Conservation (phyloP, 1,140 invertebrate genomes). For the Zaprionus kolodkinae region DNA sequence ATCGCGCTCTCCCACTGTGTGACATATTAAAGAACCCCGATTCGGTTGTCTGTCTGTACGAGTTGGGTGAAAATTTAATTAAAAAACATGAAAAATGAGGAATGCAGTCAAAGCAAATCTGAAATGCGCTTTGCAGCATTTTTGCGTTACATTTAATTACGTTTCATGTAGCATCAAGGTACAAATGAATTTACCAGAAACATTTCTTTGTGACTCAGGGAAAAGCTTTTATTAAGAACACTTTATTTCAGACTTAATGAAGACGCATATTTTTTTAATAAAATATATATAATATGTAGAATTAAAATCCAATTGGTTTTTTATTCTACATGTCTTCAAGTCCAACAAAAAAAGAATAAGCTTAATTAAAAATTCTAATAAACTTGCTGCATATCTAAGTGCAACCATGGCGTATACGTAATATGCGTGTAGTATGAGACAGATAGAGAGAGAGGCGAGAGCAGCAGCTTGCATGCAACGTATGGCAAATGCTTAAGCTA, state of each 20-base stretch:
- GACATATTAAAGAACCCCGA: neutral
- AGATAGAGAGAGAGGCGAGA: neutral
- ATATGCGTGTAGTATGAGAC: slow-evolving; percentile 11
- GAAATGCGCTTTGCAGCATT: neutral
- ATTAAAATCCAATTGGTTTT: neutral
- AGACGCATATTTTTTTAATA: neutral
- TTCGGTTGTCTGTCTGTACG: too few relatives aligned
- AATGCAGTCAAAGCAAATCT: slow-evolving; percentile 19
- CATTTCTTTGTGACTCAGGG: neutral
- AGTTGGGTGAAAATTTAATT: slow-evolving; percentile 17
- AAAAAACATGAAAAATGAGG: neutral
- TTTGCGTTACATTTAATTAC: neutral
- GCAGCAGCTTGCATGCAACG: slow-evolving; percentile 36
- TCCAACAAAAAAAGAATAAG: slow-evolving; percentile 8
- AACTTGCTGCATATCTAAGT: neutral
- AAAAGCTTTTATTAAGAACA: neutral
- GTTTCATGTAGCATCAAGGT: neutral
- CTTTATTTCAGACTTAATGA: neutral
- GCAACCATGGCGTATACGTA: slow-evolving; percentile 33
- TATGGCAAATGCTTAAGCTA: slow-evolving; percentile 56
- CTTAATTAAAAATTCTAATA: slow-evolving; percentile 28
- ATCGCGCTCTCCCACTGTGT: neutral
- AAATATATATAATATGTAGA: too few relatives aligned
- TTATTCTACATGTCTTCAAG: neutral
- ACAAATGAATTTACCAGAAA: neutral